Evolutionary conservation across 2,113 vertebrate species (phyloP).

Genomic region (Macquaria australasica): DNA sequence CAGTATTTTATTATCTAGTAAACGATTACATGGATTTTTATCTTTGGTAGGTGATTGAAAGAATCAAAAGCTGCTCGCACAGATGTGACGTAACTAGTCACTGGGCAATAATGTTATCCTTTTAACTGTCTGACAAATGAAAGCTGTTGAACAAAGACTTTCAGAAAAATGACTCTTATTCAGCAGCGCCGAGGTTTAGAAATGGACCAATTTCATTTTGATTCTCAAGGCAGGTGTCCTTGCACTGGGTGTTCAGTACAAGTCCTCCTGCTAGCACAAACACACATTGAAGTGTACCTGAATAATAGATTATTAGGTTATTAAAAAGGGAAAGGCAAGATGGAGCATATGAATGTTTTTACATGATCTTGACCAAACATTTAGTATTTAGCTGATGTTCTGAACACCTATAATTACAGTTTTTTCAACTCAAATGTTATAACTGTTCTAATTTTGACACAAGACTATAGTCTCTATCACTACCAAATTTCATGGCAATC

Average conservation of each 20-base stretch:
- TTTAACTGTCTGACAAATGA: slow-evolving; percentile 14
- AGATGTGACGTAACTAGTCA: slow-evolving; percentile 3
- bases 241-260: slow-evolving; percentile 2
- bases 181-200: background rate
- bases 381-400: background rate
- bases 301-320: background rate
- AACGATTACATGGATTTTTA: background rate
- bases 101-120: background rate
- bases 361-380: background rate
- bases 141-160: slow-evolving; percentile 17
- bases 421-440: background rate
- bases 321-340: background rate
- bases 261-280: background rate
- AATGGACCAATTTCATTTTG: slow-evolving; percentile 30
- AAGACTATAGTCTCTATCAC: too few relatives aligned
- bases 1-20: background rate
- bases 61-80: slow-evolving; percentile 14
- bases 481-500: background rate
- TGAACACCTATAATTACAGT: background rate
- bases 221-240: slow-evolving; percentile 16
- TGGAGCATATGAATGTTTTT: background rate
- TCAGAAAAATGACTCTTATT: slow-evolving; percentile 16
- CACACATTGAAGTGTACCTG: background rate
- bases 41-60: background rate
- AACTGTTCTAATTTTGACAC: background rate